phyloP scores from a whole-genome alignment of 2,797 vertebrate genomes.

The Nothura maculosa region DNA sequence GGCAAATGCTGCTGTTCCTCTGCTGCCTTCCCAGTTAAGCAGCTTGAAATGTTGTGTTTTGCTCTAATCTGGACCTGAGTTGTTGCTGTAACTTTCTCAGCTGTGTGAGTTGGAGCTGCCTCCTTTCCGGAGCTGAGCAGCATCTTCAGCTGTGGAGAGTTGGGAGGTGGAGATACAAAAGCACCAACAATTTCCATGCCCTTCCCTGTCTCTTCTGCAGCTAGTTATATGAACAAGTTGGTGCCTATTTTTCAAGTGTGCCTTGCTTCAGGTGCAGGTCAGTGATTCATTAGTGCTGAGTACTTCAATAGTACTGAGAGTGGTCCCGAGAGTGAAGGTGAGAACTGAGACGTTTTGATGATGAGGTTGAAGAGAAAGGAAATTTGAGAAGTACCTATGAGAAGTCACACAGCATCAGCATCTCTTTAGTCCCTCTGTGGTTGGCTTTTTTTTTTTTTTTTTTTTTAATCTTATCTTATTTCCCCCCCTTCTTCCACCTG shows the following conservation, averaged over 20 bases:
- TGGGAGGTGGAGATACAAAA: neutral
- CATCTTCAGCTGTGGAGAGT: neutral
- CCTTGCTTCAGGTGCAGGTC: neutral
- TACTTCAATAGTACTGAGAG: neutral
- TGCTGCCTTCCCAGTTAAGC: neutral
- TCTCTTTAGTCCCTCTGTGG: neutral
- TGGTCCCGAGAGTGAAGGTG: neutral
- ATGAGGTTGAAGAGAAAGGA: neutral
- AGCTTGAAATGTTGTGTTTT: neutral
- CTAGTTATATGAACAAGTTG: neutral
- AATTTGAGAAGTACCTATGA: neutral
- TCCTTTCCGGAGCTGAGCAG: neutral
- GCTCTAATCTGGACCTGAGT: neutral
- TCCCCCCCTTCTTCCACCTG: neutral
- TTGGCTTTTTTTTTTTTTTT: neutral
- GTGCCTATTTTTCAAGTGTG: neutral
- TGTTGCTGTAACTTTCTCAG: neutral
- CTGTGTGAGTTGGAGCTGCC: neutral
- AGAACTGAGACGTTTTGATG: neutral
- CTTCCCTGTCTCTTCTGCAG: neutral
- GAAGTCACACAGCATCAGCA: neutral
- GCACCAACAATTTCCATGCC: neutral
- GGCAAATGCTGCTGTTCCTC: neutral
- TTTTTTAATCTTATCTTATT: neutral
- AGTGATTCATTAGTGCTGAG: neutral